phyloP scores from a whole-genome alignment of 2,113 vertebrate genomes.

The Taurulus bubalis region DNA sequence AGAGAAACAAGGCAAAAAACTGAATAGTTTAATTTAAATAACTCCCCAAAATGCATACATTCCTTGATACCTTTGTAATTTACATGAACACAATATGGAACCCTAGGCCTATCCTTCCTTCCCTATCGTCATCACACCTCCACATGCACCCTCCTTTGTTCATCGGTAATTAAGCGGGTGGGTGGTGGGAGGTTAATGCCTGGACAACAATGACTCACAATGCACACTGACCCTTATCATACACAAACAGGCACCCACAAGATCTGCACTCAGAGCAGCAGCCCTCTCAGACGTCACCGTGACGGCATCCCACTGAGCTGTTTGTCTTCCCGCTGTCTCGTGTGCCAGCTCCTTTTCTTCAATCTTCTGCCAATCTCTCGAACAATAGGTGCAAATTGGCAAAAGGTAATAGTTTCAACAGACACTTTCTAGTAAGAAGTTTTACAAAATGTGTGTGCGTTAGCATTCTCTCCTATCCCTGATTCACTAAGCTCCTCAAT shows the following conservation, averaged over 20 bases:
- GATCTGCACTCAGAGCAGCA: slow-evolving; percentile 32
- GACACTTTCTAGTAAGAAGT: slow-evolving; percentile 20
- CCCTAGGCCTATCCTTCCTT: neutral
- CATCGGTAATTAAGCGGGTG: slow-evolving; percentile 34
- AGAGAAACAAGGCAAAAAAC: neutral
- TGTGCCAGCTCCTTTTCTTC: slow-evolving; percentile 30
- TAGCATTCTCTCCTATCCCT: slow-evolving; percentile 48
- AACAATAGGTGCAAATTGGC: neutral
- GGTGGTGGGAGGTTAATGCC: slow-evolving; percentile 36
- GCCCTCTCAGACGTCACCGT: slow-evolving; percentile 58
- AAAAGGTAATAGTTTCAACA: slow-evolving; percentile 12
- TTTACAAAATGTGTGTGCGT: slow-evolving; percentile 45
- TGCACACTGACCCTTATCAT: slow-evolving; percentile 76
- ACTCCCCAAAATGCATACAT: neutral
- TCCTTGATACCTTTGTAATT: neutral
- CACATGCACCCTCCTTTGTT: slow-evolving; percentile 40
- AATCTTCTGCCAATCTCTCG: slow-evolving; percentile 22
- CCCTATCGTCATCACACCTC: neutral
- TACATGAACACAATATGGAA: neutral
- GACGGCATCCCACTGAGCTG: slow-evolving; percentile 48
- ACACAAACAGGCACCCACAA: slow-evolving; percentile 68
- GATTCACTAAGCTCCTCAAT: slow-evolving; percentile 51
- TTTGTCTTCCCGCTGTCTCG: slow-evolving; percentile 46
- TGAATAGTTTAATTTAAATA: slow-evolving; percentile 1
- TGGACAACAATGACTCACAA: slow-evolving; percentile 60